Evolutionary conservation across 1,140 invertebrate genomes (phyloP).

Genomic region (Planococcus citri): DNA sequence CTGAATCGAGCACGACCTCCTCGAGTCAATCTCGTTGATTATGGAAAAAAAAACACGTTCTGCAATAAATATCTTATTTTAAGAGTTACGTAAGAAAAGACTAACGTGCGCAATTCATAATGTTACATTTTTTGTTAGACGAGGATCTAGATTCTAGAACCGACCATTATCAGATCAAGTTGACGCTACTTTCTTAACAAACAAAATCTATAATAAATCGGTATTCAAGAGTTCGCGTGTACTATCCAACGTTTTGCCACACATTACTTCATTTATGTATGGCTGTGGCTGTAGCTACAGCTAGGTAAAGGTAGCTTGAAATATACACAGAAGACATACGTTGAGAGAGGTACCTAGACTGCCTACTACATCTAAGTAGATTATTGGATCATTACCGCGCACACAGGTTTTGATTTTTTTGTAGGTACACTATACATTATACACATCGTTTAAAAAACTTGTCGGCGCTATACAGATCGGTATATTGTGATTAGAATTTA

Average conservation of each 20-base stretch:
- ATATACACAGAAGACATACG: conserved; percentile 1
- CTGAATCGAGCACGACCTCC: no score
- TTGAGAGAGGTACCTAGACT: no score
- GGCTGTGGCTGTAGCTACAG: no score
- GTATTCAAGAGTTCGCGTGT: conserved; percentile 2
- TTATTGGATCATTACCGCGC: conserved; percentile 13
- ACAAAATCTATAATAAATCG: conserved; percentile 4
- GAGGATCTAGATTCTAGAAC: conserved; percentile 6
- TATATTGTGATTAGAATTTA: no score
- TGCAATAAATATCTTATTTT: no score
- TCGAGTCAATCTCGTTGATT: no score
- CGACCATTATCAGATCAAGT: conserved; percentile 5
- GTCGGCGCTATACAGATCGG: no score
- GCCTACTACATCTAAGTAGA: conserved; percentile 10
- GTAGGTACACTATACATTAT: no score
- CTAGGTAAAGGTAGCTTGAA: background rate
- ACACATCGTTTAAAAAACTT: no score
- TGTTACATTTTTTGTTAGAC: conserved; percentile 4
- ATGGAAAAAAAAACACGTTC: no score
- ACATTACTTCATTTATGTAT: background rate
- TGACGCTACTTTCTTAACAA: conserved; percentile 6
- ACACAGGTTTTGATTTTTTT: background rate
- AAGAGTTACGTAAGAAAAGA: background rate
- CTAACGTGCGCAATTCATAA: conserved; percentile 2
- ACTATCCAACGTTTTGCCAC: background rate